Evolutionary conservation across 2,888 invertebrate genomes (phyloP).

Genomic region (Anthophora plumipes): DNA sequence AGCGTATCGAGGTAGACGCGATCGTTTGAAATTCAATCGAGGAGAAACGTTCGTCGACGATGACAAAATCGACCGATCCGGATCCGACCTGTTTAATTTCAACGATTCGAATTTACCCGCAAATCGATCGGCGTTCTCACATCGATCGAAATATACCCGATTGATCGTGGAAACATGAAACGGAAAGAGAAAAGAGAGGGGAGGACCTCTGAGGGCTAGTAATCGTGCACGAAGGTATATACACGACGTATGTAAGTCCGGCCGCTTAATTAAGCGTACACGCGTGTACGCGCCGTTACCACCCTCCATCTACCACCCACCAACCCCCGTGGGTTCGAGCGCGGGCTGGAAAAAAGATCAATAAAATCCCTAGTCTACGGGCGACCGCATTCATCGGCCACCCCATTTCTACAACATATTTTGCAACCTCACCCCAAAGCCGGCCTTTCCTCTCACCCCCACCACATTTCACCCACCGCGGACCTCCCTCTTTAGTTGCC

Average conservation of each 20-base stretch:
- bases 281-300: conserved; percentile 47
- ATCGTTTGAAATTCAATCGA: conserved; percentile 34
- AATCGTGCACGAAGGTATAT: conserved; percentile 34
- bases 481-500: conserved; percentile 60
- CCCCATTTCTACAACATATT: conserved; percentile 82
- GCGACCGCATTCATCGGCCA: conserved; percentile 81
- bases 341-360: conserved; percentile 79
- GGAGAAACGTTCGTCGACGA: conserved; percentile 23
- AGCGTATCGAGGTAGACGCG: conserved; percentile 11
- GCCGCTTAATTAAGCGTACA: conserved; percentile 73
- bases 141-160: conserved; percentile 38
- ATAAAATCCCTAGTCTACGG: conserved; percentile 83
- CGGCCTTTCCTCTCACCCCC: conserved; percentile 46
- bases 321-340: conserved; percentile 12
- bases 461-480: conserved; percentile 47
- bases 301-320: conserved; percentile 5
- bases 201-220: not conserved
- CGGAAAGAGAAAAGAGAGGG: not conserved
- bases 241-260: conserved; percentile 66
- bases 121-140: conserved; percentile 50
- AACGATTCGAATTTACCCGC: conserved; percentile 47
- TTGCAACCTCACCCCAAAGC: conserved; percentile 75
- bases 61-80: not conserved
- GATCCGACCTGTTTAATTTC: conserved; percentile 51
- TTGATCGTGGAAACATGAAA: conserved; percentile 51